Base-by-base conservation (phyloP, 1,140 invertebrate species). In the Bombus sylvicola region DNA sequence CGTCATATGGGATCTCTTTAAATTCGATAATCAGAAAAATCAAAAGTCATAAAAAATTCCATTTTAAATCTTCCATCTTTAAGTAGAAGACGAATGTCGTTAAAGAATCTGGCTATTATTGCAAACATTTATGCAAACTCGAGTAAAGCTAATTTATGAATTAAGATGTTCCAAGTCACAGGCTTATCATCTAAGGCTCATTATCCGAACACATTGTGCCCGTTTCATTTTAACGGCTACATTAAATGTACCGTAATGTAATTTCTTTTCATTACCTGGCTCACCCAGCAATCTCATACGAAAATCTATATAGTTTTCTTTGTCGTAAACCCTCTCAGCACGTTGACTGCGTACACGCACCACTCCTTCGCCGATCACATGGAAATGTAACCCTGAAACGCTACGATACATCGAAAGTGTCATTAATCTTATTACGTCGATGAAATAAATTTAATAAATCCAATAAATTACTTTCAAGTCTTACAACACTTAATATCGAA, bases 271-370 rank as follows among this genome's bases (percentile, higher is more conserved):
- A 83, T 94, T 96, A 98, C 98, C 97, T 96, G 97, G 97, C 96
- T 99, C 98, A 72, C 98, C 98, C 5, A 99, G 96, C 10, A 99
- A 95, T 92, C 98, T 96, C 98, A 99, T 99, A 86, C 98, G 96
- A 94, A 99, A 99, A 95, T 99, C 98, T 88, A 99, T 99, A 93
- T 99, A 99, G 93, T 98, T 99, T 95, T 99, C 98, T 93, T 98
- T 97, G 93, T 99, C 98, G 94, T 97, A 98, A 9, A 98, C 96
- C 89, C 97, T 96, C 88, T 98, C 98, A 92, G 98, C 97, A 15
- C 98, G 96, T 64, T 97, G 97, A 59, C 97, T 97, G 57, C 97
- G 96, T 15, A 98, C 96, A 87, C 97, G 95, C 5, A 99, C 98
- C 64, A 99, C 98, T 74, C 98, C 98, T 95, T 99, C 98, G 68